Evolutionary conservation across 53 echinoderm and acorn worm genomes (phyloP).

Genomic region (Patiria pectinifera): DNA sequence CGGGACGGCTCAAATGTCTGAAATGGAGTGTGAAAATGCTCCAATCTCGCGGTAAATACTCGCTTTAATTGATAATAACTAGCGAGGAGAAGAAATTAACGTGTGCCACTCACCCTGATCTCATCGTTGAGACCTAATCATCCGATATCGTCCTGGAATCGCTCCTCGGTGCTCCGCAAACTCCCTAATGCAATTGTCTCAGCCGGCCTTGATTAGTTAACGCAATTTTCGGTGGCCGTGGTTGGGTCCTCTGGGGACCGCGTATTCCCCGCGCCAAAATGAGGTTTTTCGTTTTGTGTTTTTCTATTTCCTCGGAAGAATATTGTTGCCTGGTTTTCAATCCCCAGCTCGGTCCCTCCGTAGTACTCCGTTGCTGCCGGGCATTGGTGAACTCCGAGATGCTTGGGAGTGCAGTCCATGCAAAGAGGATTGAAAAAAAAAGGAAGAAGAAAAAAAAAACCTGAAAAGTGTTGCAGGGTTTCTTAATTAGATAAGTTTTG

Average conservation of each 20-base stretch:
- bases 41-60: conserved; percentile 13
- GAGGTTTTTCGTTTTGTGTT: neutral
- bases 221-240: conserved; percentile 40
- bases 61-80: conserved; percentile 45
- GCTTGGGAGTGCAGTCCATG: neutral
- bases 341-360: neutral
- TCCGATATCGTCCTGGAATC: conserved; percentile 19
- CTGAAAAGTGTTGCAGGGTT: too few relatives aligned
- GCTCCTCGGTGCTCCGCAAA: neutral
- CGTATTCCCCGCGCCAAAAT: conserved; percentile 11
- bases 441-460: neutral
- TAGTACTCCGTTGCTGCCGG: conserved; percentile 8
- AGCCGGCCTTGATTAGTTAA: conserved; percentile 43
- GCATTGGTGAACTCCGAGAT: neutral
- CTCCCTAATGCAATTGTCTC: conserved; percentile 57
- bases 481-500: conserved; percentile 37
- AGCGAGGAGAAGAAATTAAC: neutral
- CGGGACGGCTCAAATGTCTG: neutral
- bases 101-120: conserved; percentile 28
- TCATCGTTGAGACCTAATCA: conserved; percentile 24
- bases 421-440: neutral
- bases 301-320: neutral
- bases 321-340: neutral
- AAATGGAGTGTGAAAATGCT: conserved; percentile 27
- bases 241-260: conserved; percentile 19